Evolutionary conservation across 1,140 invertebrate genomes (phyloP).

Genomic region (Delia radicum): DNA sequence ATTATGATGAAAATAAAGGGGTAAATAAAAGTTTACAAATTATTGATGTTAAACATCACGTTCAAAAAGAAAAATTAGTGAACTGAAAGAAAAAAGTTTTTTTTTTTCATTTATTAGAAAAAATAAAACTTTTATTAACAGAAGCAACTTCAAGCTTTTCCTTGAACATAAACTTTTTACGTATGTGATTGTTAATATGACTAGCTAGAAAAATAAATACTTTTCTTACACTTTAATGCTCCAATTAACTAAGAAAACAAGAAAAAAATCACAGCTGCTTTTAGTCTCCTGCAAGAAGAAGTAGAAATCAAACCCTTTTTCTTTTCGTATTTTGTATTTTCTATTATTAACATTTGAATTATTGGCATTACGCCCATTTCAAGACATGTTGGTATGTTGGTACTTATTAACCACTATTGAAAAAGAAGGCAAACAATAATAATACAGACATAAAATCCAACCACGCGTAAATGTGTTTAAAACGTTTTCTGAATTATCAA

Average conservation of each 20-base stretch:
- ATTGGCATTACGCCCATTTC: neutral
- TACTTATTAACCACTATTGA: neutral
- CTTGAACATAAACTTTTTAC: neutral
- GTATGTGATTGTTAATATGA: neutral
- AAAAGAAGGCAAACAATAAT: neutral
- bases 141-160: no score
- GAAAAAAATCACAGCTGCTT: neutral
- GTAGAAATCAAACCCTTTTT: neutral
- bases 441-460: neutral
- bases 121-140: no score
- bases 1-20: neutral
- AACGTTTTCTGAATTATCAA: constrained; percentile 1
- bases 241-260: neutral
- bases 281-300: neutral
- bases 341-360: neutral
- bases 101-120: no score
- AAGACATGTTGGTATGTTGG: neutral
- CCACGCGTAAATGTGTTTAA: neutral
- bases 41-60: constrained; percentile 1
- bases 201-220: neutral
- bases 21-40: neutral
- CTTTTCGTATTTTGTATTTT: neutral
- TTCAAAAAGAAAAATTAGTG: neutral
- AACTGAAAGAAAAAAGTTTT: neutral
- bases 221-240: neutral